Evolutionary conservation across 1,140 invertebrate species (phyloP), one percentile per base, ranked within the genome.

Genomic region (Megalopta genalis): DNA sequence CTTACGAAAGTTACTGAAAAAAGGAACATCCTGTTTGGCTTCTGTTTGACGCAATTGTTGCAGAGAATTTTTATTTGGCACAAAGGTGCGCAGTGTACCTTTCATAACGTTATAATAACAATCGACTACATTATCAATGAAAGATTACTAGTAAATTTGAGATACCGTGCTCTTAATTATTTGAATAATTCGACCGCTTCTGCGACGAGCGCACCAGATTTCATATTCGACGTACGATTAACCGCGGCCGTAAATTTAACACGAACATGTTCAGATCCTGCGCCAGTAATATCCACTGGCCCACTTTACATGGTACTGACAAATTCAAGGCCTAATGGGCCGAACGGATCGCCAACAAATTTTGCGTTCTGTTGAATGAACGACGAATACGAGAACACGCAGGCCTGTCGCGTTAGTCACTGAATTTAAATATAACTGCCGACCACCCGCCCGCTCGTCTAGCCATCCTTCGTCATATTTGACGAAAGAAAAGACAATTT

Each of bases 301-400:
- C 23, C 16, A 7, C 52, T 73, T 66, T 59, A 79, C 66, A 79
- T 72, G 77, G 77, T 67, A 79, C 37, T 64, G 59, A 23, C 21
- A 21, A 66, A 66, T 66, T 79, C 70, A 79, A 73, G 70, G 77
- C 42, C n/a, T 60, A 60, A 60, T 27, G 42, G 23, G 12, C n/a
- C 25, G 21, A 42, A 54, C 16, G n/a, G 25, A 21, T 23, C 16
- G 79, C 68, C 79, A 77, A 80, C 49, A 78, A 74, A 82, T 86
- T 82, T 75, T 70, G 54, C 71, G 73, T 82, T 84, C 59, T 65
- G 63, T 46, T 86, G 84, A 87, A 87, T 87, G 83, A 71, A 86
- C 62, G 49, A 52, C 49, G 49, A 85, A 27, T 23, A 42, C 27
- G 23, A 21, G n/a, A 54, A 64, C 32, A 54, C 21, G 27, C 21